phyloP scores from a whole-genome alignment of 2,888 invertebrate species.

The Alloscopus bannaensis region DNA sequence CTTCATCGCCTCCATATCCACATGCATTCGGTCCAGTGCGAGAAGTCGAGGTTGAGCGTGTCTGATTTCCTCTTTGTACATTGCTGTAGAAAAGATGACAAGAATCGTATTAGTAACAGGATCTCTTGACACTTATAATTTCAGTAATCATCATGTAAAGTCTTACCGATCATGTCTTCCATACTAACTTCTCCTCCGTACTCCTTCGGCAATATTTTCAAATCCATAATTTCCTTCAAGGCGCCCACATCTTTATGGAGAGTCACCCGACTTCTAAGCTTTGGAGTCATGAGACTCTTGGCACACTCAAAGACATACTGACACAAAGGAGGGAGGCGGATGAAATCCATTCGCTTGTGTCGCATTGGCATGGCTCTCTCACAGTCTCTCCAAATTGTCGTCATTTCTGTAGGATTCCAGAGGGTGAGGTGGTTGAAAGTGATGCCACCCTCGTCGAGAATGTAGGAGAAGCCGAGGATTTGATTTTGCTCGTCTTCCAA shows the following conservation, averaged over 20 bases:
- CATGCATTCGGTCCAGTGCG: constrained; percentile 83
- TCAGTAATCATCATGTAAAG: background rate
- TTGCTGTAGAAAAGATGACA: constrained; percentile 76
- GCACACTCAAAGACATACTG: constrained; percentile 86
- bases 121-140: constrained; percentile 3
- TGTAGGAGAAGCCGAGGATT: constrained; percentile 86
- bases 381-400: constrained; percentile 86
- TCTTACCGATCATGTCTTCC: constrained; percentile 89
- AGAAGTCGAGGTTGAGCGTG: constrained; percentile 80
- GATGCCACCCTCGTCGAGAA: constrained; percentile 88
- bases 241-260: constrained; percentile 86
- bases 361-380: constrained; percentile 89
- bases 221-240: constrained; percentile 83
- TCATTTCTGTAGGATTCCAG: constrained; percentile 87
- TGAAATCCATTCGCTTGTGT: constrained; percentile 85
- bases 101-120: constrained; percentile 1
- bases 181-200: constrained; percentile 90
- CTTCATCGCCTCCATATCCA: constrained; percentile 75
- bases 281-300: constrained; percentile 82
- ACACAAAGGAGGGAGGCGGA: constrained; percentile 84
- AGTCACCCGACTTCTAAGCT: constrained; percentile 82
- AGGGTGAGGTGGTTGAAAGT: constrained; percentile 86
- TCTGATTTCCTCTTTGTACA: constrained; percentile 83
- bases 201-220: constrained; percentile 86
- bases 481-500: constrained; percentile 90